Conservation (phyloP, 2,797 vertebrate genomes). For the Arnoldichthys spilopterus region DNA sequence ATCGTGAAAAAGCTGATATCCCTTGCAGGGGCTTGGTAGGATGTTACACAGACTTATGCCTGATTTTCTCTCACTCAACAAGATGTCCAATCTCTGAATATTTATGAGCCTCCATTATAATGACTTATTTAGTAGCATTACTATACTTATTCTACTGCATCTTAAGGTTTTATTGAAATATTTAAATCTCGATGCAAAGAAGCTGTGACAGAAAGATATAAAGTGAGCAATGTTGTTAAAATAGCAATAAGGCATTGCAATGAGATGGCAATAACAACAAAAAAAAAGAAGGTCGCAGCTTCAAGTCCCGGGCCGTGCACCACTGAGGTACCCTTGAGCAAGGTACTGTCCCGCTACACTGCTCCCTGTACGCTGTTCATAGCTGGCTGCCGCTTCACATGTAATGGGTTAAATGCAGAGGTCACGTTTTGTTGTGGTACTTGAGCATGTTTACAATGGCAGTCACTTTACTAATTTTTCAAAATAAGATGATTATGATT, state of each 20-base stretch:
- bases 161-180: not conserved
- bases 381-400: too few species aligned
- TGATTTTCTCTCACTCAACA: conserved; percentile 10
- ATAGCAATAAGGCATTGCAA: not conserved
- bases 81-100: conserved; percentile 23
- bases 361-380: too few species aligned
- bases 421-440: too few species aligned
- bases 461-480: too few species aligned
- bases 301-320: too few species aligned
- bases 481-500: too few species aligned
- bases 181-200: not conserved
- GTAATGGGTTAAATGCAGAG: too few species aligned
- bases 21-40: not conserved
- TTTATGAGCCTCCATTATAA: conserved; percentile 28
- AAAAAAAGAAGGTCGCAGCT: too few species aligned
- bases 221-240: not conserved
- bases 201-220: not conserved
- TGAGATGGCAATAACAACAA: not conserved
- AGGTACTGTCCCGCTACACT: too few species aligned
- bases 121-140: conserved; percentile 42
- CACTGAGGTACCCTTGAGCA: too few species aligned
- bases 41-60: not conserved
- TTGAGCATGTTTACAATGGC: too few species aligned
- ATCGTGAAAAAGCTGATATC: not conserved
- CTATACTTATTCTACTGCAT: not conserved